Evolutionary conservation across 1,140 invertebrate genomes (phyloP).

Genomic region (Pollicipes pollicipes): DNA sequence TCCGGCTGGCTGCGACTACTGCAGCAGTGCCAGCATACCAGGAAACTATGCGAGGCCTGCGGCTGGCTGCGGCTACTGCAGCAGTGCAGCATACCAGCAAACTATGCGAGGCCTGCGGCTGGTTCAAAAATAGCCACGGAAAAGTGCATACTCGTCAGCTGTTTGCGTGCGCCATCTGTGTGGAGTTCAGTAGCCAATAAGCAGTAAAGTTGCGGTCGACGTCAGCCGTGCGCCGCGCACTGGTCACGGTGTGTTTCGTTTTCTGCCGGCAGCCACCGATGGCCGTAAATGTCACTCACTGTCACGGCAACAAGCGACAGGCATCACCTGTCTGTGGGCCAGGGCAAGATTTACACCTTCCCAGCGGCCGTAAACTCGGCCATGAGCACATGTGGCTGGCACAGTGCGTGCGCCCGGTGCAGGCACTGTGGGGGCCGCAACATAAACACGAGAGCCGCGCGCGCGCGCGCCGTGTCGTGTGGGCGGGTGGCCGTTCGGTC

Average conservation of each 20-base stretch:
- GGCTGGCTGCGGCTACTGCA: too few relatives aligned
- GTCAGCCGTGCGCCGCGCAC: background rate
- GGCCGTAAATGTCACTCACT: background rate
- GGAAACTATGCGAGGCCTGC: too few relatives aligned
- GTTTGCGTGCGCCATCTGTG: background rate
- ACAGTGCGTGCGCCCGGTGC: background rate
- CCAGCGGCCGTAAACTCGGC: background rate
- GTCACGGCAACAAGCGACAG: too few relatives aligned
- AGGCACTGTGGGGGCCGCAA: too few relatives aligned
- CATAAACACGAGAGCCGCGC: too few relatives aligned
- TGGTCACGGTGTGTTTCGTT: background rate
- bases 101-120: background rate
- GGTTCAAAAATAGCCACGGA: background rate
- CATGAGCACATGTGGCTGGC: background rate
- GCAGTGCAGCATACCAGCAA: too few relatives aligned
- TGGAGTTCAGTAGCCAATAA: background rate
- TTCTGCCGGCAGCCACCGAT: background rate
- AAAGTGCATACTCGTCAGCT: background rate
- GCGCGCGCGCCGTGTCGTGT: too few relatives aligned
- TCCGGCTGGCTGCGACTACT: too few relatives aligned
- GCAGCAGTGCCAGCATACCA: too few relatives aligned
- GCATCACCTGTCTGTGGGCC: background rate
- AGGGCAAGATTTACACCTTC: background rate
- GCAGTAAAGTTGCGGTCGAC: background rate
- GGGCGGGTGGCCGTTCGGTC: too few relatives aligned